A percentile compares a stretch with the other conserved stretches of the same genome.
These are phyloP conservation scores for Myopa tessellatipennis DNA, from an alignment of 2,888 invertebrate genomes.

Conservation along the genomic window DNA sequence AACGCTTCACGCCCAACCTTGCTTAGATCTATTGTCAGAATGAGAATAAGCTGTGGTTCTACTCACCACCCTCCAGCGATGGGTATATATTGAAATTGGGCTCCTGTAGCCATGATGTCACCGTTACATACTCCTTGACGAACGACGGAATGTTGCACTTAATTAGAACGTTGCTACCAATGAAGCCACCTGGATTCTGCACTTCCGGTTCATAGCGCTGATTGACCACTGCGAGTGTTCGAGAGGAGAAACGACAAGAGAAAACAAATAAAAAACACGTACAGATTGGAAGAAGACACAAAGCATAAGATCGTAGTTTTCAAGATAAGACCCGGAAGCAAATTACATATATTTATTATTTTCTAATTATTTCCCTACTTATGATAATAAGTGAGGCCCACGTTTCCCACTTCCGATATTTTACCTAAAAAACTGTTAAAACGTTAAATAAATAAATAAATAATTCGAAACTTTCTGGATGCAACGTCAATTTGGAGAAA, in stretches of 20 bases:
- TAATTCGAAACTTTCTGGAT: neutral
- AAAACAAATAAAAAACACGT: neutral
- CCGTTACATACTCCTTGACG: conserved; percentile 71
- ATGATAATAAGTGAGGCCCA: too few relatives aligned
- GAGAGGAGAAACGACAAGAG: neutral
- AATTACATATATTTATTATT: too few relatives aligned
- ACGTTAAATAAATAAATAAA: neutral
- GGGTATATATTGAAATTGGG: conserved; percentile 72
- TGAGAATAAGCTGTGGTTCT: neutral
- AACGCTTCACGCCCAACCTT: too few relatives aligned
- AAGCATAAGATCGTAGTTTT: too few relatives aligned
- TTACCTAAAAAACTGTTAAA: too few relatives aligned
- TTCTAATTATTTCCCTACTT: too few relatives aligned
- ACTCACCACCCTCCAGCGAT: conserved; percentile 70
- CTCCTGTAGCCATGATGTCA: conserved; percentile 72
- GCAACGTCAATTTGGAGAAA: neutral
- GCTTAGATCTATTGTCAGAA: too few relatives aligned
- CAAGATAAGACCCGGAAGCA: too few relatives aligned
- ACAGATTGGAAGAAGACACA: too few relatives aligned
- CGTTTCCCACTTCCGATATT: too few relatives aligned
- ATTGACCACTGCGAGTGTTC: conserved; percentile 68
- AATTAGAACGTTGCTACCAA: conserved; percentile 71
- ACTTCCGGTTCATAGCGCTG: conserved; percentile 73
- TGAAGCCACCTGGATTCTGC: conserved; percentile 72
- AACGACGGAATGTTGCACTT: conserved; percentile 72